phyloP scores from a whole-genome alignment of 2,797 vertebrate genomes.

The Ictinia mississippiensis region DNA sequence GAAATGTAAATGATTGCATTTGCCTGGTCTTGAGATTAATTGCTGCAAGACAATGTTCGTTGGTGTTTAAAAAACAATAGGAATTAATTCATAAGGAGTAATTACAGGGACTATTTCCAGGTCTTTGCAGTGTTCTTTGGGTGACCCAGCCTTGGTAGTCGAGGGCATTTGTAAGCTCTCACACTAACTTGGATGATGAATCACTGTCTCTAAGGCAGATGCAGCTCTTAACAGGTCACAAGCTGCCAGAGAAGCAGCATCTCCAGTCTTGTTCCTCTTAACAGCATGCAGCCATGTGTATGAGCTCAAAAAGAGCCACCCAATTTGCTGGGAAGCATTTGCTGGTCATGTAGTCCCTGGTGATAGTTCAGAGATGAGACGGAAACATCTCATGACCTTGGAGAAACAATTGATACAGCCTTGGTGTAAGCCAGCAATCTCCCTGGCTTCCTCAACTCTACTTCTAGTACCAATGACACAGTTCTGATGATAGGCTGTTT shows the following conservation, averaged over 20 bases:
- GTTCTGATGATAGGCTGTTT: background rate
- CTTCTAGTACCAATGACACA: background rate
- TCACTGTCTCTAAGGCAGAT: background rate
- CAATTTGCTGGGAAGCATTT: background rate
- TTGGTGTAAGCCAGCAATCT: background rate
- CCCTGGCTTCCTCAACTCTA: background rate
- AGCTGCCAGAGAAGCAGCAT: background rate
- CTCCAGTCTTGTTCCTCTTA: background rate
- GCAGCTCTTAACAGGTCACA: background rate
- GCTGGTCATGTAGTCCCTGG: background rate
- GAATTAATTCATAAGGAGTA: background rate
- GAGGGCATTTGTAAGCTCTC: background rate
- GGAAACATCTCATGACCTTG: background rate
- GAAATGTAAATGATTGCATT: background rate
- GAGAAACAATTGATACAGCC: background rate
- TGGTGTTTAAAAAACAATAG: background rate
- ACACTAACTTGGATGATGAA: background rate
- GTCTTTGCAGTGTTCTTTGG: background rate
- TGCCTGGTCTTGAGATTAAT: background rate
- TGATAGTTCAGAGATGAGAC: background rate
- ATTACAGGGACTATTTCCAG: background rate
- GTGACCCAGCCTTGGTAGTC: background rate
- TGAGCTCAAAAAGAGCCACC: background rate
- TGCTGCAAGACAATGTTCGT: background rate
- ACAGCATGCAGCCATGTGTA: background rate